These are phyloP conservation scores for Semnopithecus entellus DNA, from an alignment of 2,113 vertebrate species.

Conservation along the genomic window DNA sequence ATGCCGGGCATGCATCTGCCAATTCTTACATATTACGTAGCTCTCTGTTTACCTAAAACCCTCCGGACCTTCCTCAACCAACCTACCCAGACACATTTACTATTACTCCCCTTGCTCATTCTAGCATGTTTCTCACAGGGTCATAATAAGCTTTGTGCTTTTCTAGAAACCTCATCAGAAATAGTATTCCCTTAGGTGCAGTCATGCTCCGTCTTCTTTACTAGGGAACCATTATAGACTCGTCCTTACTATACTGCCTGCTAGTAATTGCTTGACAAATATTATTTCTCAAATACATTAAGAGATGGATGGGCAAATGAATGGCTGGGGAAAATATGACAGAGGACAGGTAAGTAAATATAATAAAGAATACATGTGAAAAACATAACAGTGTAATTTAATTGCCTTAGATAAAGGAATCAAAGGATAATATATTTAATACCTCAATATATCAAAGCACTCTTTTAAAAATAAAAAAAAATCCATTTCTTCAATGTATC, in stretches of 20 bases:
- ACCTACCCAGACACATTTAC: neutral
- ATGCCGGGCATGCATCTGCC: neutral
- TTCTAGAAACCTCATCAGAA: neutral
- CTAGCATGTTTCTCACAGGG: neutral
- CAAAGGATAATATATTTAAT: neutral
- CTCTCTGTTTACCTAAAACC: neutral
- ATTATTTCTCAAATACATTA: neutral
- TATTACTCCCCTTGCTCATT: neutral
- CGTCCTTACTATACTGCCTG: neutral
- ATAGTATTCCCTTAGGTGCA: neutral
- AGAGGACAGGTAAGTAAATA: neutral
- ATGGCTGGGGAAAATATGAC: neutral
- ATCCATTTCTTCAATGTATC: neutral
- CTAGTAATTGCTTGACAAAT: neutral
- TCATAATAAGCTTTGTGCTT: neutral
- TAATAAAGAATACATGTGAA: neutral
- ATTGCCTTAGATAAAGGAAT: neutral
- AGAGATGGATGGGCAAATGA: neutral
- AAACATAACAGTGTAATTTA: neutral
- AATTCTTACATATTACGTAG: neutral
- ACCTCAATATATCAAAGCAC: neutral
- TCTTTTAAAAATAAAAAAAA: neutral
- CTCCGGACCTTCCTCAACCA: fast-evolving
- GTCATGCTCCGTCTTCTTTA: neutral
- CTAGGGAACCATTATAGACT: neutral